These are phyloP conservation scores for Palythoa grandiflora DNA, from an alignment of 92 coral and sea anemone genomes.

Conservation along the genomic window DNA sequence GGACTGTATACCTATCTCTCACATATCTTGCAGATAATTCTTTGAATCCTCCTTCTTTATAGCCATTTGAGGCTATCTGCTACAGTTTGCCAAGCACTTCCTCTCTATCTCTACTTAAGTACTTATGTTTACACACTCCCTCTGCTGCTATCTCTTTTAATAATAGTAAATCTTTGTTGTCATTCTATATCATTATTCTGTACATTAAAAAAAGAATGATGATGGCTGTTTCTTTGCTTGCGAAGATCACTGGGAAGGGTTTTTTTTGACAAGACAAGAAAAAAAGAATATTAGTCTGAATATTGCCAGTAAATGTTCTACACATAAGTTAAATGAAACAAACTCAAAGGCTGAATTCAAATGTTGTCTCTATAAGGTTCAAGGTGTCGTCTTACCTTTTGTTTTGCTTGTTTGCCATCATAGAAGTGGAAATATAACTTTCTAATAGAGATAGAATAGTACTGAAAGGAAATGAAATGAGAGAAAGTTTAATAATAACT, in stretches of 20 bases:
- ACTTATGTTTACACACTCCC: slow-evolving; percentile 60
- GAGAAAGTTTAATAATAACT: slow-evolving; percentile 1
- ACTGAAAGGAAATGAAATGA: slow-evolving; percentile 10
- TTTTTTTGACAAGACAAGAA: too few species aligned
- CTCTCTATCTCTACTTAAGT: slow-evolving; percentile 61
- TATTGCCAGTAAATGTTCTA: slow-evolving; percentile 31
- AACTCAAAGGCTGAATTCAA: slow-evolving; percentile 18
- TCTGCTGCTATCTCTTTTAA: slow-evolving; percentile 64
- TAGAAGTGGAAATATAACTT: slow-evolving; percentile 14
- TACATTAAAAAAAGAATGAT: too few species aligned
- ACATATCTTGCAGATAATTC: slow-evolving; percentile 49
- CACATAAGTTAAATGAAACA: slow-evolving; percentile 37
- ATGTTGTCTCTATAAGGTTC: slow-evolving; percentile 15
- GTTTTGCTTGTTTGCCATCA: slow-evolving; percentile 14
- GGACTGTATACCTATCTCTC: slow-evolving; percentile 60
- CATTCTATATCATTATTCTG: slow-evolving; percentile 69
- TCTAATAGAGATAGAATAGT: slow-evolving; percentile 15
- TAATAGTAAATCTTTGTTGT: slow-evolving; percentile 57
- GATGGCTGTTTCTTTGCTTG: too few species aligned
- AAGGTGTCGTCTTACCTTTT: slow-evolving; percentile 9
- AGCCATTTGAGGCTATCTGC: slow-evolving; percentile 56
- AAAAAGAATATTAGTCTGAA: slow-evolving; percentile 31
- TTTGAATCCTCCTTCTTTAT: slow-evolving; percentile 49
- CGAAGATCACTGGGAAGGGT: too few species aligned
- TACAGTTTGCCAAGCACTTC: slow-evolving; percentile 62